phyloP scores from a whole-genome alignment of 2,888 invertebrate genomes.

The Arge pagana region DNA sequence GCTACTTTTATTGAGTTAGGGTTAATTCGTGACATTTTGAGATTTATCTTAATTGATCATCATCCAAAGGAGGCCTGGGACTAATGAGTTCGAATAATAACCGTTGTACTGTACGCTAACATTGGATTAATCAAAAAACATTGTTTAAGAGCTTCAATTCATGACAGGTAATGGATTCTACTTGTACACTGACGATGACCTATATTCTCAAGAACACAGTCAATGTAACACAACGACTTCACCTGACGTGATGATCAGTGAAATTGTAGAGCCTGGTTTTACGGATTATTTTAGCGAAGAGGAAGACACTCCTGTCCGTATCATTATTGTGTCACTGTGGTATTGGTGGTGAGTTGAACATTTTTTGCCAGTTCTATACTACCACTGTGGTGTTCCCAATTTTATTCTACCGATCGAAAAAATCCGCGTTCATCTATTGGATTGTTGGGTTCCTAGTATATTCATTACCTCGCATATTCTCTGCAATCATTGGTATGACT shows the following conservation, averaged over 20 bases:
- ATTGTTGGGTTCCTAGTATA: too few species aligned
- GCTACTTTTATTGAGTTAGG: too few species aligned
- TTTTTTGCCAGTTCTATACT: too few species aligned
- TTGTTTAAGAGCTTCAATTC: conserved; percentile 26
- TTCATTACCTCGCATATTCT: too few species aligned
- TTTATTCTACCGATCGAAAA: too few species aligned
- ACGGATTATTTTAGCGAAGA: conserved; percentile 51
- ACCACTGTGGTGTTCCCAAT: too few species aligned
- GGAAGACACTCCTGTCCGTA: conserved; percentile 68
- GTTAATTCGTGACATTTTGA: too few species aligned
- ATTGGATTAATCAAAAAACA: not conserved
- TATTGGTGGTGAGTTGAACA: conserved; percentile 69
- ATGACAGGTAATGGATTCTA: conserved; percentile 75
- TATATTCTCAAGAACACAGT: conserved; percentile 60
- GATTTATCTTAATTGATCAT: too few species aligned
- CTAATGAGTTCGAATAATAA: too few species aligned
- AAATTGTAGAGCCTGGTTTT: conserved; percentile 27
- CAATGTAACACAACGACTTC: conserved; percentile 48
- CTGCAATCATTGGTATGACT: too few species aligned
- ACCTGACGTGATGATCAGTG: conserved; percentile 25
- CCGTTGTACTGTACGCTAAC: not conserved
- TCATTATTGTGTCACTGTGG: conserved; percentile 76
- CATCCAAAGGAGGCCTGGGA: too few species aligned
- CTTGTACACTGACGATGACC: conserved; percentile 67
- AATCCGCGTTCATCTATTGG: too few species aligned